A percentile compares a stretch with the other conserved stretches of the same genome.
Evolutionary conservation across 2,888 invertebrate species (phyloP).

Genomic region (Macrostomum cliftonense): DNA sequence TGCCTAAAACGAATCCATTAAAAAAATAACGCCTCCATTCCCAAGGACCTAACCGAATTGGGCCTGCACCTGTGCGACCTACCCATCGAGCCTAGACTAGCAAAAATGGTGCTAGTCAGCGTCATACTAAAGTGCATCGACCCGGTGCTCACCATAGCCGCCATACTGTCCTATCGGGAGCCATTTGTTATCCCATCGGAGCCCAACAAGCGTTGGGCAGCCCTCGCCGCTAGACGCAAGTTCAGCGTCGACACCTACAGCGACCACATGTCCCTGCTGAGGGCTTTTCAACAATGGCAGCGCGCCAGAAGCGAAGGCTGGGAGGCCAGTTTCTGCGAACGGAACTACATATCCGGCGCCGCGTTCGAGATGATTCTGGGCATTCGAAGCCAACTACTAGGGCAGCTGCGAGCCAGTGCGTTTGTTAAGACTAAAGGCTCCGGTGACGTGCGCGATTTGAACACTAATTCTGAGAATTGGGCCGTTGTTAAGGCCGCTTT

Average conservation of each 20-base stretch:
- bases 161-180: slow-evolving; percentile 56
- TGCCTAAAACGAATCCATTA: too few relatives aligned
- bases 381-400: slow-evolving; percentile 57
- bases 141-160: slow-evolving; percentile 72
- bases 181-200: slow-evolving; percentile 2
- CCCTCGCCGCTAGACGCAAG: slow-evolving; percentile 48
- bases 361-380: slow-evolving; percentile 76
- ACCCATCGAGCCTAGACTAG: slow-evolving; percentile 71
- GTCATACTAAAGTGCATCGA: slow-evolving; percentile 75
- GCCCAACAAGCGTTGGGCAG: slow-evolving; percentile 39
- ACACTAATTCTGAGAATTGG: slow-evolving; percentile 66
- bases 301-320: slow-evolving; percentile 51
- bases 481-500: slow-evolving; percentile 73
- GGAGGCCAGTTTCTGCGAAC: slow-evolving; percentile 53
- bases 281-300: slow-evolving; percentile 56
- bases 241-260: slow-evolving; percentile 59
- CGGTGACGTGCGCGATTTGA: slow-evolving; percentile 55
- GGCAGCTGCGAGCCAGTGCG: slow-evolving; percentile 54
- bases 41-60: slow-evolving; percentile 55
- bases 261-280: slow-evolving; percentile 68
- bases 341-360: slow-evolving; percentile 56
- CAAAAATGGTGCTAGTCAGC: slow-evolving; percentile 73
- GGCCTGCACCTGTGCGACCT: slow-evolving; percentile 73
- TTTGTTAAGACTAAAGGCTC: slow-evolving; percentile 45
- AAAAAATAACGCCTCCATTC: too few relatives aligned